Percentiles rank a stretch among this genome's conserved stretches.
phyloP scores from a whole-genome alignment of 1,140 invertebrate species.

The Brachystomella parvula region DNA sequence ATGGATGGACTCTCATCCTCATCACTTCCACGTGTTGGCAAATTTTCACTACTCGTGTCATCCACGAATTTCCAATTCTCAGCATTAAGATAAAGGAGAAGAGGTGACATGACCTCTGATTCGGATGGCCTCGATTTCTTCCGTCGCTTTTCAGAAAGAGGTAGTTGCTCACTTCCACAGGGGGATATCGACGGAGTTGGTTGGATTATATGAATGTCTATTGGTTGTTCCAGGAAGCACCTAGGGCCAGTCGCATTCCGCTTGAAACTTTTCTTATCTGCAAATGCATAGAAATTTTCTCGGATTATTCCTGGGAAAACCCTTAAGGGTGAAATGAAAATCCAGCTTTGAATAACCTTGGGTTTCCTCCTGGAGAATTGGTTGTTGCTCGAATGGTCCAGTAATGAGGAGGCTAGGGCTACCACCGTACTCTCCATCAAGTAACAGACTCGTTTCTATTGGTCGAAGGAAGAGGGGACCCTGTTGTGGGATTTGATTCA shows the following conservation, averaged over 20 bases:
- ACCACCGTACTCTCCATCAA: no score
- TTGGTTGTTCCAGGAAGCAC: slow-evolving; percentile 55
- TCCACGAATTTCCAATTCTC: slow-evolving; percentile 36
- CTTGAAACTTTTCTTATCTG: no score
- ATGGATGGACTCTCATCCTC: slow-evolving; percentile 30
- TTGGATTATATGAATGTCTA: slow-evolving; percentile 64
- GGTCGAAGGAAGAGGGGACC: background rate
- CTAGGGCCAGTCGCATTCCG: background rate
- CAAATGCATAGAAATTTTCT: no score
- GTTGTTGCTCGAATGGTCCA: no score
- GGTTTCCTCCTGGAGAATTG: no score
- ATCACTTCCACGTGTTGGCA: slow-evolving; percentile 33
- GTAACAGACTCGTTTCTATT: no score
- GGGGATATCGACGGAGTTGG: slow-evolving; percentile 72
- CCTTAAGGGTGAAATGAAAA: no score
- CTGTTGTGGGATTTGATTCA: background rate
- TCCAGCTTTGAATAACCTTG: no score
- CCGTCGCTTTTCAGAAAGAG: slow-evolving; percentile 4
- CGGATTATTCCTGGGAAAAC: no score
- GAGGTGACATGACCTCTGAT: slow-evolving; percentile 4
- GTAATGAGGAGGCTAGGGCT: no score
- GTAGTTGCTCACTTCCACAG: slow-evolving; percentile 57
- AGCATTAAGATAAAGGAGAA: slow-evolving; percentile 25
- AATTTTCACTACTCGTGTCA: slow-evolving; percentile 38
- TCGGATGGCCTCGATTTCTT: background rate